Conservation (phyloP, 2,888 invertebrate species). For the Drosophila histrio region DNA sequence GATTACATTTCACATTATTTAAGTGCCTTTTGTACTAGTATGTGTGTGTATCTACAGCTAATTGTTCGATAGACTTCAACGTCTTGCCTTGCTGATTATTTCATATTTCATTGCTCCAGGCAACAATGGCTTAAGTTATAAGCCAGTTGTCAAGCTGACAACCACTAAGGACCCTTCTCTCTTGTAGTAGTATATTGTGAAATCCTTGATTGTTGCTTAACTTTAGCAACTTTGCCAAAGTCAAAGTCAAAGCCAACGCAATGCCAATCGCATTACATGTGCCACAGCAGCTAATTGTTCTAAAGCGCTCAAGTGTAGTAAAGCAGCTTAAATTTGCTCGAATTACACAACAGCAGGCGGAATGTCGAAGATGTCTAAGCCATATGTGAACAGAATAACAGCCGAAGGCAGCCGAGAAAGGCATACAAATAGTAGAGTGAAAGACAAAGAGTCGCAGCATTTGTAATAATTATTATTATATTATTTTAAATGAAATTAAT, state of each 20-base stretch:
- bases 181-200: background rate
- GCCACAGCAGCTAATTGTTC: slow-evolving; percentile 61
- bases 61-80: slow-evolving; percentile 19
- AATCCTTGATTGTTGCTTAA: slow-evolving; percentile 36
- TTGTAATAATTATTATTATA: too few species aligned
- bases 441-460: background rate
- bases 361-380: background rate
- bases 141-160: slow-evolving; percentile 31
- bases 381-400: slow-evolving; percentile 1
- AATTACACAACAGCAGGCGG: slow-evolving; percentile 15
- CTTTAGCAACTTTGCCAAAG: slow-evolving; percentile 22
- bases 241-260: slow-evolving; percentile 20
- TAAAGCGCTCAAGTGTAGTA: slow-evolving; percentile 61
- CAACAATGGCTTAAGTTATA: slow-evolving; percentile 34
- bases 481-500: background rate
- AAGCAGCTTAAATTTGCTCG: slow-evolving; percentile 62
- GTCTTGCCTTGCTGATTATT: slow-evolving; percentile 5
- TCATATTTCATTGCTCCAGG: slow-evolving; percentile 38
- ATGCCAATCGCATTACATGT: slow-evolving; percentile 26
- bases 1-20: slow-evolving; percentile 47
- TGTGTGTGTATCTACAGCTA: slow-evolving; percentile 10
- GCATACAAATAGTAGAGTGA: background rate
- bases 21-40: slow-evolving; percentile 32
- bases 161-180: slow-evolving; percentile 5
- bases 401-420: background rate